Percentiles rank a stretch among this genome's conserved stretches.
Conservation (phyloP, 2,113 vertebrate species). For the Parotia lawesii region DNA sequence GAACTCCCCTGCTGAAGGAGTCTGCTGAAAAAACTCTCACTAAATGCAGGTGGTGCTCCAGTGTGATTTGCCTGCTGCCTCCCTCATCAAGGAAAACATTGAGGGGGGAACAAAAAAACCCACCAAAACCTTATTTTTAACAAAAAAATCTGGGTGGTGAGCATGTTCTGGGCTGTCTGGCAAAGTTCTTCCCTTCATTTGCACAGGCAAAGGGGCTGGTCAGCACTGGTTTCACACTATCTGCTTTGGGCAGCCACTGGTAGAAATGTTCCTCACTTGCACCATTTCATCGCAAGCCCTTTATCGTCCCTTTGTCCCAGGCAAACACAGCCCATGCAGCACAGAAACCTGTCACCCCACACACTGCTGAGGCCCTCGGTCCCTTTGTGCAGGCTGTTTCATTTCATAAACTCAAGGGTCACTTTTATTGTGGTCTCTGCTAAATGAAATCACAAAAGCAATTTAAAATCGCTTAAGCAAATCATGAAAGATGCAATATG, state of each 20-base stretch:
- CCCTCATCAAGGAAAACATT: not conserved
- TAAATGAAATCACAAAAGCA: constrained; percentile 65
- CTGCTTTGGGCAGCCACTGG: not conserved
- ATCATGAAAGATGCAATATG: constrained; percentile 61
- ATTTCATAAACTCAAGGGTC: constrained; percentile 71
- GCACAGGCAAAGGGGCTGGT: not conserved
- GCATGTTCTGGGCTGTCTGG: not conserved
- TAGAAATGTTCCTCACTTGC: not conserved
- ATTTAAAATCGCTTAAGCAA: constrained; percentile 64
- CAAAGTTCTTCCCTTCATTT: not conserved
- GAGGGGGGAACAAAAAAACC: accelerated
- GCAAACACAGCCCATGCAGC: not conserved
- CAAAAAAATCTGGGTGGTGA: not conserved
- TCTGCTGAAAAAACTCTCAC: not conserved
- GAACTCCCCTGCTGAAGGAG: not conserved
- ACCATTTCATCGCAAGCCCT: not conserved
- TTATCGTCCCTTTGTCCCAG: constrained; percentile 28
- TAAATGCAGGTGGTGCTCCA: not conserved
- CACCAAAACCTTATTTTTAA: not conserved
- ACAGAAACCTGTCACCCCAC: constrained; percentile 1
- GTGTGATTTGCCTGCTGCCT: not conserved
- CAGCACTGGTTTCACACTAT: not conserved
- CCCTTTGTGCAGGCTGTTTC: constrained; percentile 64
- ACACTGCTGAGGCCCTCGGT: constrained; percentile 37
- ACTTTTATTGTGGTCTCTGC: constrained; percentile 65